These are phyloP conservation scores for Ephestia elutella DNA, from an alignment of 1,140 invertebrate genomes.

Conservation along the genomic window DNA sequence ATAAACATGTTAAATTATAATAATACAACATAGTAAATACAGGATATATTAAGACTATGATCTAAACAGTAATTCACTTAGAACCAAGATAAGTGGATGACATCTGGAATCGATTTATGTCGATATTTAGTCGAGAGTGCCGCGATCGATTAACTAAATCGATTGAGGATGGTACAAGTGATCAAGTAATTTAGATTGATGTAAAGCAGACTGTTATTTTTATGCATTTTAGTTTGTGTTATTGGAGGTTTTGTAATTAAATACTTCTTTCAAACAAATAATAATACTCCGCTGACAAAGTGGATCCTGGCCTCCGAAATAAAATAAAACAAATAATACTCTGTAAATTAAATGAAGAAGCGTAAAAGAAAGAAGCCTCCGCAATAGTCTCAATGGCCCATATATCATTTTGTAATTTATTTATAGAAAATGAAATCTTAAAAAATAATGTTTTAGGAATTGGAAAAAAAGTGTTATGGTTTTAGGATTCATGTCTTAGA, in stretches of 20 bases:
- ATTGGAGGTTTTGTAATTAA: not conserved
- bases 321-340: too few relatives aligned
- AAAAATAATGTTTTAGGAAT: too few relatives aligned
- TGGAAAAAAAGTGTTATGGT: too few relatives aligned
- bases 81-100: not conserved
- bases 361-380: too few relatives aligned
- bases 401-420: too few relatives aligned
- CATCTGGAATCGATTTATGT: not conserved
- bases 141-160: not conserved
- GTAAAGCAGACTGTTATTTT: not conserved
- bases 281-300: too few relatives aligned
- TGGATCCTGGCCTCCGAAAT: too few relatives aligned
- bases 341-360: too few relatives aligned
- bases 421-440: too few relatives aligned
- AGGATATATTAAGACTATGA: not conserved
- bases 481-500: too few relatives aligned
- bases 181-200: not conserved
- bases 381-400: too few relatives aligned
- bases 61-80: constrained; percentile 2
- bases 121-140: not conserved
- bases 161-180: not conserved
- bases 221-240: not conserved
- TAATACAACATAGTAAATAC: not conserved
- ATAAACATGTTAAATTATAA: not conserved
- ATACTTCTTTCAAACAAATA: not conserved